A percentile compares a stretch with the other conserved stretches of the same genome.
Evolutionary conservation across 1,140 invertebrate species (phyloP).

Genomic region (Kradibia gibbosae): DNA sequence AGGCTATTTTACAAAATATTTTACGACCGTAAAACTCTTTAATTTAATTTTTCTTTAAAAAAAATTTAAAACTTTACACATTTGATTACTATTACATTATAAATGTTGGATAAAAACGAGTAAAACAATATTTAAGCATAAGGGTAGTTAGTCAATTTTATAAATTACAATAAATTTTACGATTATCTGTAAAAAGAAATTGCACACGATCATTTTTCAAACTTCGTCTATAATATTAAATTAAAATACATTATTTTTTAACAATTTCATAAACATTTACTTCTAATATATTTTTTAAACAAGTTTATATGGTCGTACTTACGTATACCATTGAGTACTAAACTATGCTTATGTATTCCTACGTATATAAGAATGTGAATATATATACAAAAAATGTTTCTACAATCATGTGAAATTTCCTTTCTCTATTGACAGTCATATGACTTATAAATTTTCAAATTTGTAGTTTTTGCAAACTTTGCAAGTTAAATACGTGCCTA

Average conservation of each 20-base stretch:
- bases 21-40: not conserved
- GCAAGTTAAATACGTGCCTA: conserved; percentile 42
- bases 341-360: not conserved
- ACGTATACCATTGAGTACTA: not conserved
- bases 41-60: not conserved
- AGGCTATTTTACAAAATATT: conserved; percentile 42
- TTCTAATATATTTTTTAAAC: conserved; percentile 15
- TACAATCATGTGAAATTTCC: conserved; percentile 48
- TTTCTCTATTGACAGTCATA: conserved; percentile 28
- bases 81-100: conserved; percentile 7
- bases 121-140: not conserved
- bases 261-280: conserved; percentile 5
- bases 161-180: conserved; percentile 11
- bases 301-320: conserved; percentile 8
- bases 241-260: conserved; percentile 1
- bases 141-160: conserved; percentile 21
- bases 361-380: conserved; percentile 23
- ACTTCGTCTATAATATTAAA: not conserved
- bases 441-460: not conserved
- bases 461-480: not conserved
- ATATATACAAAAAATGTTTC: conserved; percentile 20
- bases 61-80: not conserved
- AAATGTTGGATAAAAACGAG: conserved; percentile 1
- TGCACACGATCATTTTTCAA: conserved; percentile 8
- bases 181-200: conserved; percentile 25